Evolutionary conservation across 2,888 invertebrate genomes (phyloP).

Genomic region (Mycalesis mineus): DNA sequence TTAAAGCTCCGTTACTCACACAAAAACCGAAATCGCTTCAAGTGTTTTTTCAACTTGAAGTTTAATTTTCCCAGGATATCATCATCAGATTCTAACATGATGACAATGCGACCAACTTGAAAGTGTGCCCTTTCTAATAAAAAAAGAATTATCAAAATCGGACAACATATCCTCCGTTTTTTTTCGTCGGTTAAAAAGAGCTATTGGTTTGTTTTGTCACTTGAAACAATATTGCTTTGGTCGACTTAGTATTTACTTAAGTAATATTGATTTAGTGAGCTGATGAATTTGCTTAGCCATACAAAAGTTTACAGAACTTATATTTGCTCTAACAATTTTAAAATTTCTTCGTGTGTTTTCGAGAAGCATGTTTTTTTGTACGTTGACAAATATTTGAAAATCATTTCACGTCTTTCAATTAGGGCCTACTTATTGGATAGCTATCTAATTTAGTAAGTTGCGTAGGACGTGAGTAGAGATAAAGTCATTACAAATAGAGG

Average conservation of each 20-base stretch:
- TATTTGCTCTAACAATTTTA: conserved; percentile 1
- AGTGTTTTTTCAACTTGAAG: too few relatives aligned
- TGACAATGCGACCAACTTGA: too few relatives aligned
- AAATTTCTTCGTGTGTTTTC: background rate
- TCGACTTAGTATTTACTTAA: background rate
- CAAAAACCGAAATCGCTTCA: too few relatives aligned
- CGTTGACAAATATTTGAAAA: conserved; percentile 3
- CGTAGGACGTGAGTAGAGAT: too few relatives aligned
- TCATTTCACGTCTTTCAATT: background rate
- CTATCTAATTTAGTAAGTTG: too few relatives aligned
- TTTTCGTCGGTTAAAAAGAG: too few relatives aligned
- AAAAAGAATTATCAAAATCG: too few relatives aligned
- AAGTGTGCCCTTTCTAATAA: too few relatives aligned
- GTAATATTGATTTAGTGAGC: background rate
- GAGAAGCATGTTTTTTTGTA: background rate
- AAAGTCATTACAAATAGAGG: too few relatives aligned
- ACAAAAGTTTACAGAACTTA: background rate
- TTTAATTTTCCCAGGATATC: background rate
- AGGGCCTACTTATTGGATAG: too few relatives aligned
- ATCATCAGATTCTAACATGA: background rate
- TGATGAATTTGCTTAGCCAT: conserved; percentile 1
- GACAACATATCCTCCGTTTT: too few relatives aligned
- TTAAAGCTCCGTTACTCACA: too few relatives aligned
- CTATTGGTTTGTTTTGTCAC: background rate
- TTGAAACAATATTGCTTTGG: background rate